Percentiles rank a stretch among this genome's conserved stretches.
Evolutionary conservation across 2,113 vertebrate genomes (phyloP).

Genomic region (Seriola aureovittata): DNA sequence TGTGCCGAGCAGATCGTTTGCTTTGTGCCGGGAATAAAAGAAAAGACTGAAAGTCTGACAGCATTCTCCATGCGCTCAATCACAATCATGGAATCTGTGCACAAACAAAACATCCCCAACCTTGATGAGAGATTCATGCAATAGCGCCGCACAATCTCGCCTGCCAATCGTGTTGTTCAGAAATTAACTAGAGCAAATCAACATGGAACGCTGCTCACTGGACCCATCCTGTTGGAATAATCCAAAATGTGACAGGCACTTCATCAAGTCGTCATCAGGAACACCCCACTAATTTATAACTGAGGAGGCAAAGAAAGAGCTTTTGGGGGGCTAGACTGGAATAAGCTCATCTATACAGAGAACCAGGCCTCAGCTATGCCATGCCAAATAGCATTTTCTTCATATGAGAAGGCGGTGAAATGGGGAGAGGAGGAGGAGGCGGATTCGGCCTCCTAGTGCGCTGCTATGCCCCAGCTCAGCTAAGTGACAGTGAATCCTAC

Average conservation of each 20-base stretch:
- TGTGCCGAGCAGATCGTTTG: slow-evolving; percentile 58
- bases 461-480: slow-evolving; percentile 61
- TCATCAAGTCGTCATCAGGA: slow-evolving; percentile 64
- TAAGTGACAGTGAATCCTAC: slow-evolving; percentile 79
- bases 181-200: slow-evolving; percentile 57
- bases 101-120: slow-evolving; percentile 62
- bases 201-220: slow-evolving; percentile 40
- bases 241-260: slow-evolving; percentile 61
- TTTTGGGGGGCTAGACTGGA: slow-evolving; percentile 24
- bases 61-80: slow-evolving; percentile 40
- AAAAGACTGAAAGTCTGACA: slow-evolving; percentile 44
- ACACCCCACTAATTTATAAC: slow-evolving; percentile 24
- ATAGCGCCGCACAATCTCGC: neutral
- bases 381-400: slow-evolving; percentile 53
- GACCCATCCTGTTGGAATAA: slow-evolving; percentile 46
- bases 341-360: slow-evolving; percentile 37
- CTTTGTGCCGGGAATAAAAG: slow-evolving; percentile 63
- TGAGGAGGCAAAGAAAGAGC: slow-evolving; percentile 28
- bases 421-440: slow-evolving; percentile 50
- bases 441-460: slow-evolving; percentile 63
- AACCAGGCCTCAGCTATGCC: slow-evolving; percentile 24
- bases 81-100: slow-evolving; percentile 46
- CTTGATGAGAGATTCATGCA: slow-evolving; percentile 35
- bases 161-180: slow-evolving; percentile 36
- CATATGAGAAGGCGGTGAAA: slow-evolving; percentile 63